A percentile compares a stretch with the other conserved stretches of the same genome.
Conservation (phyloP, 2,113 vertebrate species). For the Dasypus novemcinctus region DNA sequence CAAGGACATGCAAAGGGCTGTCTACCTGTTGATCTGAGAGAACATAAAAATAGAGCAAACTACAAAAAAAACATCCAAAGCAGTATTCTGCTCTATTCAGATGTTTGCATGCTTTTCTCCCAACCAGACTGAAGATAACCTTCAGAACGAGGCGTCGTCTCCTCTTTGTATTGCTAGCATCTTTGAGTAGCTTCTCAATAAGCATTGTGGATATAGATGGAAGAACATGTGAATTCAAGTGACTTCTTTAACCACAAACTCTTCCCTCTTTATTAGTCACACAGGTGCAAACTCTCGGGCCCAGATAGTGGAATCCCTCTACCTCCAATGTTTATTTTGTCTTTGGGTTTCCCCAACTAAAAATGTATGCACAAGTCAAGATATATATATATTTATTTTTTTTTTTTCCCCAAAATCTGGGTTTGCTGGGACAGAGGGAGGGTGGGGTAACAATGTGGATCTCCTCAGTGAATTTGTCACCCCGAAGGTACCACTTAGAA, state of each 20-base stretch:
- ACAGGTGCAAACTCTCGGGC: not conserved
- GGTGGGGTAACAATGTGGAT: not conserved
- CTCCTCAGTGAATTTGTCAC: not conserved
- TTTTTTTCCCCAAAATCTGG: not conserved
- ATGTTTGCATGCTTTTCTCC: not conserved
- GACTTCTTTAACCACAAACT: not conserved
- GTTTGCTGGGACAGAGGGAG: not conserved
- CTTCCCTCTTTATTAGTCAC: not conserved
- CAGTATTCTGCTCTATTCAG: not conserved
- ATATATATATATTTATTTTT: no score
- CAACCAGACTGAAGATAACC: not conserved
- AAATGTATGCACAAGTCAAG: not conserved
- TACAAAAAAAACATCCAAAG: not conserved
- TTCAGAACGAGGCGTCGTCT: not conserved
- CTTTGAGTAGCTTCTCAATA: not conserved
- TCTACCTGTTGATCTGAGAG: not conserved
- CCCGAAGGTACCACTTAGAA: not conserved
- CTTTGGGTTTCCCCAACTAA: not conserved
- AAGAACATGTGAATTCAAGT: not conserved
- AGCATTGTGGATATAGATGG: not conserved
- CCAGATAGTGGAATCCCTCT: not conserved
- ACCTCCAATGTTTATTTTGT: not conserved
- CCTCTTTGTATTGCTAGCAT: not conserved
- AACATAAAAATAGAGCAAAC: not conserved
- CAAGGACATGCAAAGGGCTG: conserved; percentile 37